Percentiles rank a stretch among this genome's conserved stretches.
phyloP scores from a whole-genome alignment of 2,113 vertebrate species.

The Craseonycteris thonglongyai region DNA sequence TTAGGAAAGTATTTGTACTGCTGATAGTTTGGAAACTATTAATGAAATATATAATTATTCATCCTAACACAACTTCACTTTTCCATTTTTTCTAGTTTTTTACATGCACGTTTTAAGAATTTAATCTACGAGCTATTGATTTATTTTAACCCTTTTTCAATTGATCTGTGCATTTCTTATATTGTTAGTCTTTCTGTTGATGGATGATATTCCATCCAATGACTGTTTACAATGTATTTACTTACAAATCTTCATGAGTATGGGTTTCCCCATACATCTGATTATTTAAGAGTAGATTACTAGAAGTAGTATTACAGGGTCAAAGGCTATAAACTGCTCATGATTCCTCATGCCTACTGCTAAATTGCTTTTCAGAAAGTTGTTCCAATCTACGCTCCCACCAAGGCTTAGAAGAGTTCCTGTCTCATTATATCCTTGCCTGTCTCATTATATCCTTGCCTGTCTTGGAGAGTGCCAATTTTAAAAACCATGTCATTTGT shows the following conservation, averaged over 20 bases:
- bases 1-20: not conserved
- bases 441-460: not conserved
- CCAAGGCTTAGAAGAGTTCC: not conserved
- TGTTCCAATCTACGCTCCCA: not conserved
- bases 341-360: not conserved
- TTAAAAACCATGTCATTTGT: not conserved
- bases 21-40: not conserved
- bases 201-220: not conserved
- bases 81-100: not conserved
- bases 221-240: not conserved
- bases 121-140: not conserved
- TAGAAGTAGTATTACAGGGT: not conserved
- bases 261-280: not conserved
- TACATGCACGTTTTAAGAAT: not conserved
- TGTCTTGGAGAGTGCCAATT: not conserved
- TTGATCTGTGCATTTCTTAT: not conserved
- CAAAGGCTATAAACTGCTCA: not conserved
- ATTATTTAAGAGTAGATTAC: not conserved
- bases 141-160: not conserved
- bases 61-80: not conserved
- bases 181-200: not conserved
- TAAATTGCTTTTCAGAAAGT: not conserved
- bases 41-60: not conserved
- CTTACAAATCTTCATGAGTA: not conserved
- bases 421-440: not conserved